phyloP scores from a whole-genome alignment of 64 coral and sea anemone species.

The Montipora capricornis region DNA sequence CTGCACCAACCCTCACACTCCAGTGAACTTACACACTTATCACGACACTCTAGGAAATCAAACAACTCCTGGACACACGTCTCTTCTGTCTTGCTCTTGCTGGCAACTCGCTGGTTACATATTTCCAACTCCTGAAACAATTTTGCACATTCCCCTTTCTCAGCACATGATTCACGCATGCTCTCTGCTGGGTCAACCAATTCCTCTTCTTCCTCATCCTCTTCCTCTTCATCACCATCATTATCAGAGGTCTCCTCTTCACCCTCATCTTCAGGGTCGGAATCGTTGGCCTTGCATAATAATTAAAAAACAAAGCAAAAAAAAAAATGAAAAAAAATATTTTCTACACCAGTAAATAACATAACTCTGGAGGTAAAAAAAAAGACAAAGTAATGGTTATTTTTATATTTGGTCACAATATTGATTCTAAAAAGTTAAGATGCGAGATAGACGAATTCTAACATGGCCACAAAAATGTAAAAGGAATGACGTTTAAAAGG shows the following conservation, averaged over 20 bases:
- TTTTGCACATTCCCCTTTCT: slow-evolving; percentile 68
- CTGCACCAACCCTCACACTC: background rate
- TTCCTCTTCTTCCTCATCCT: slow-evolving; percentile 81
- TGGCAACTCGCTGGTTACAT: slow-evolving; percentile 78
- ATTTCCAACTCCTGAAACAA: slow-evolving; percentile 58
- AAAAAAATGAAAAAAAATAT: no score
- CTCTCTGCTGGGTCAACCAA: slow-evolving; percentile 81
- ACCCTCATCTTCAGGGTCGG: slow-evolving; percentile 81
- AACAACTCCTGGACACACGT: slow-evolving; percentile 96
- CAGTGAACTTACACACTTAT: slow-evolving; percentile 91
- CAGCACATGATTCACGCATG: slow-evolving; percentile 79
- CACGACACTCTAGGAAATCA: slow-evolving; percentile 93
- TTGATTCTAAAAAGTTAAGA: no score
- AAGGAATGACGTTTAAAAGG: no score
- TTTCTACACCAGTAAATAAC: no score
- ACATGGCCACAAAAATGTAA: no score
- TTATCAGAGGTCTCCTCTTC: slow-evolving; percentile 56
- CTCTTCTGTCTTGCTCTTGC: slow-evolving; percentile 86
- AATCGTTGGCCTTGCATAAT: slow-evolving; percentile 57
- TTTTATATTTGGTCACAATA: no score
- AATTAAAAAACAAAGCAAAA: background rate
- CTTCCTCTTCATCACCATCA: slow-evolving; percentile 59
- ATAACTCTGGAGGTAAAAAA: no score
- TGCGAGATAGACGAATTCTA: no score
- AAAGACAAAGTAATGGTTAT: no score